A percentile compares a stretch with the other conserved stretches of the same genome.
These are phyloP conservation scores for Cyrtodaria siliqua DNA, from an alignment of 2,888 invertebrate genomes.

Conservation along the genomic window DNA sequence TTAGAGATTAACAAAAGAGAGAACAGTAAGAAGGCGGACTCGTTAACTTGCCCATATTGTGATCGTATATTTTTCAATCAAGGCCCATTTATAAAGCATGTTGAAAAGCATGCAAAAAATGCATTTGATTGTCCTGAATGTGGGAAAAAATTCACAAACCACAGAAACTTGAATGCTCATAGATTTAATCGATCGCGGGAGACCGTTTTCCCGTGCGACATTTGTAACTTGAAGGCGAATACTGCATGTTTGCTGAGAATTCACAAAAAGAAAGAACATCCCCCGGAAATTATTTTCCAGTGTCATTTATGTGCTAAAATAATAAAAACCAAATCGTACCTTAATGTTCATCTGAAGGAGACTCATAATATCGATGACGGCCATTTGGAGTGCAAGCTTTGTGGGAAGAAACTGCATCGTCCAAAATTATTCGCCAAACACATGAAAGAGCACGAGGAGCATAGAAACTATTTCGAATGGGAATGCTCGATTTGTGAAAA, in stretches of 20 bases:
- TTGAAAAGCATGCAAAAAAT: constrained; percentile 22
- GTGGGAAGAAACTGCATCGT: constrained; percentile 25
- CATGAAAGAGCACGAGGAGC: constrained; percentile 19
- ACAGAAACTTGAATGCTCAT: constrained; percentile 27
- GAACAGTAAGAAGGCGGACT: too few relatives aligned
- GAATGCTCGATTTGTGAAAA: constrained; percentile 23
- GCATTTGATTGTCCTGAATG: constrained; percentile 45
- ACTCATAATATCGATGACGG: constrained; percentile 31
- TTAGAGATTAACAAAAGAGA: too few relatives aligned
- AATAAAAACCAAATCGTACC: constrained; percentile 36
- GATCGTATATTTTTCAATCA: constrained; percentile 8
- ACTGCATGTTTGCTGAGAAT: constrained; percentile 31
- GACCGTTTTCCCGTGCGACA: constrained; percentile 30
- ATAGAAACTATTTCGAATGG: background rate
- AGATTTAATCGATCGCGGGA: constrained; percentile 15
- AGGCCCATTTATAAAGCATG: constrained; percentile 21
- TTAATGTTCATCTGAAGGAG: constrained; percentile 38
- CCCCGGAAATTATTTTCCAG: constrained; percentile 5
- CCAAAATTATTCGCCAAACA: constrained; percentile 17
- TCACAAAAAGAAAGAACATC: constrained; percentile 33
- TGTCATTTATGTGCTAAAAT: constrained; percentile 41
- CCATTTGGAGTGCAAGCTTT: constrained; percentile 32
- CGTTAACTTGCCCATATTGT: constrained; percentile 21
- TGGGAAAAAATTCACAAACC: constrained; percentile 32
- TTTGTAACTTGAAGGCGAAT: constrained; percentile 16